phyloP scores from a whole-genome alignment of 2,797 vertebrate genomes.

The Poeciliopsis infans region DNA sequence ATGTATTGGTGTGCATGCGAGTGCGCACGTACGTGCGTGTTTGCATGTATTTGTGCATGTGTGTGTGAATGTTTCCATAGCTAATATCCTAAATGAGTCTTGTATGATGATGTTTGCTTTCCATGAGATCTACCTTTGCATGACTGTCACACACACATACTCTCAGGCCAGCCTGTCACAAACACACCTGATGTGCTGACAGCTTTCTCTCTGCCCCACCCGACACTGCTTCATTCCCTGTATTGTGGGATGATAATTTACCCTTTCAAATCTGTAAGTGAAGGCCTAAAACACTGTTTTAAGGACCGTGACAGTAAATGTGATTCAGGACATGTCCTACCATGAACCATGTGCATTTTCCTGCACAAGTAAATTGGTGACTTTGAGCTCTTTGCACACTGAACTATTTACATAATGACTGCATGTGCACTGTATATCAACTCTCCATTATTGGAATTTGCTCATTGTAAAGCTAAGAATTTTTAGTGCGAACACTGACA shows the following conservation, averaged over 20 bases:
- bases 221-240: constrained; percentile 11
- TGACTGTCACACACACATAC: constrained; percentile 41
- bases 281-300: constrained; percentile 41
- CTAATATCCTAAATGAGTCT: constrained; percentile 46
- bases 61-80: constrained; percentile 12
- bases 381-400: background rate
- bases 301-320: constrained; percentile 20
- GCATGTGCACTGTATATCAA: background rate
- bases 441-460: background rate
- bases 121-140: constrained; percentile 38
- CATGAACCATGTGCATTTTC: background rate
- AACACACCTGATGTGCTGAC: constrained; percentile 3
- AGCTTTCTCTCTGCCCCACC: constrained; percentile 29
- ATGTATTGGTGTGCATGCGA: background rate
- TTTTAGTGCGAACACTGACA: background rate
- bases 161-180: constrained; percentile 4
- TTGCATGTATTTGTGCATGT: background rate
- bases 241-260: constrained; percentile 61
- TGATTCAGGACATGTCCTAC: background rate
- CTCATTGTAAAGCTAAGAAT: background rate
- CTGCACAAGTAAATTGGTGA: constrained; percentile 3
- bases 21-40: background rate
- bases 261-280: constrained; percentile 43
- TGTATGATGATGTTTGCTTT: constrained; percentile 48
- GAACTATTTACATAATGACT: background rate